Base-by-base conservation (phyloP, 37 sponge, comb jelly and placozoan genomes). In the Cladorhizidae sp. region DNA sequence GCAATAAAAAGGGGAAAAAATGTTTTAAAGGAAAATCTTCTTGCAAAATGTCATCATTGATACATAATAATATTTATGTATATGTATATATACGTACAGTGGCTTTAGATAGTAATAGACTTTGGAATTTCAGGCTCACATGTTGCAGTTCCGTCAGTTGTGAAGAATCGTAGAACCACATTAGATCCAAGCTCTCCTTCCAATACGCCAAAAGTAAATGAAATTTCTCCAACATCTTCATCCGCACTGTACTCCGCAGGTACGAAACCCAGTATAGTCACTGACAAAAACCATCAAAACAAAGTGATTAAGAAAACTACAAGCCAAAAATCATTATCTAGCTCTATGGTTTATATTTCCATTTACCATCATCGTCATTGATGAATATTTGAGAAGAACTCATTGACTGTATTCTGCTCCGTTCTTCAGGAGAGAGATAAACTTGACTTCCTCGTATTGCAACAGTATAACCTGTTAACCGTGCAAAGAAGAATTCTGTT, bases 61-160 rank as follows among this genome's bases (percentile, higher is more conserved):
- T n/a, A n/a, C n/a, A n/a, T n/a, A n/a, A n/a, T n/a, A n/a, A n/a
- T n/a, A n/a, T n/a, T n/a, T n/a, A n/a, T n/a, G n/a, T n/a, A n/a
- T n/a, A n/a, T n/a, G n/a, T n/a, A n/a, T n/a, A n/a, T n/a, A n/a
- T n/a, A n/a, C n/a, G n/a, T n/a, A n/a, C n/a, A n/a, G n/a, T n/a
- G n/a, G n/a, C n/a, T n/a, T n/a, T n/a, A n/a, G n/a, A n/a, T n/a
- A n/a, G n/a, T n/a, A n/a, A n/a, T n/a, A n/a, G n/a, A n/a, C n/a
- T n/a, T n/a, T n/a, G n/a, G n/a, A n/a, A n/a, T n/a, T n/a, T n/a
- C n/a, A n/a, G n/a, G n/a, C n/a, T n/a, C n/a, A n/a, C n/a, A n/a
- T 18, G 72, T 68, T 52, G 83, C 85, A 78, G 72, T 78, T 14
- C 57, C 78, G 57, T 77, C 78, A 43, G 21, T 15, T 41, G 85